These are phyloP conservation scores for Gorsachius magnificus DNA, from an alignment of 2,797 vertebrate genomes.

Conservation along the genomic window DNA sequence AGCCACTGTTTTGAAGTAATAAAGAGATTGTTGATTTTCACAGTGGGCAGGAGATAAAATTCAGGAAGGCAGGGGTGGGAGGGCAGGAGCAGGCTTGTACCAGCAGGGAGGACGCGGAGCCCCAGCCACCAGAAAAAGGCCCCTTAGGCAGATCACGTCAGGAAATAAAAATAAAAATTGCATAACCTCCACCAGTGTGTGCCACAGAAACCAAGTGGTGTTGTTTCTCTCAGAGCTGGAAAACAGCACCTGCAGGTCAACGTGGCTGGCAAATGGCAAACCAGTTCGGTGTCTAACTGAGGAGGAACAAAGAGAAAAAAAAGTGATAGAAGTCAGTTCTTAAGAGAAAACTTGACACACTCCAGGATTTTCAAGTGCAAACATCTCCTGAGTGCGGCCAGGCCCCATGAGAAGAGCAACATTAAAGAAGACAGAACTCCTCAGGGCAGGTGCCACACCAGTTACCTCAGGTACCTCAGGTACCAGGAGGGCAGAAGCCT, in stretches of 20 bases:
- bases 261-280: not conserved
- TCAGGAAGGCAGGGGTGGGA: not conserved
- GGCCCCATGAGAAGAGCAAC: not conserved
- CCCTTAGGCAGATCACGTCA: not conserved
- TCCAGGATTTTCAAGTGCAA: not conserved
- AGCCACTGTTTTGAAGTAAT: not conserved
- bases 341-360: not conserved
- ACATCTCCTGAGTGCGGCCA: not conserved
- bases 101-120: not conserved
- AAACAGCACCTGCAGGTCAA: not conserved
- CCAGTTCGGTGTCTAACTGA: not conserved
- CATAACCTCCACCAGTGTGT: fast-evolving
- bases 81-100: not conserved
- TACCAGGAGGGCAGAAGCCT: not conserved
- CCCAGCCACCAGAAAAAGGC: not conserved
- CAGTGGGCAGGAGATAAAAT: not conserved
- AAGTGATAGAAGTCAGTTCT: not conserved
- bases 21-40: not conserved
- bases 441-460: not conserved
- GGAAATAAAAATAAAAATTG: not conserved
- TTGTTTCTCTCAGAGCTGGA: not conserved
- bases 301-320: not conserved
- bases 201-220: not conserved
- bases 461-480: not conserved
- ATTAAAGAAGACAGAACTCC: not conserved